Base-by-base conservation (phyloP, 2,888 invertebrate genomes). In the Anoplius nigerrimus region DNA sequence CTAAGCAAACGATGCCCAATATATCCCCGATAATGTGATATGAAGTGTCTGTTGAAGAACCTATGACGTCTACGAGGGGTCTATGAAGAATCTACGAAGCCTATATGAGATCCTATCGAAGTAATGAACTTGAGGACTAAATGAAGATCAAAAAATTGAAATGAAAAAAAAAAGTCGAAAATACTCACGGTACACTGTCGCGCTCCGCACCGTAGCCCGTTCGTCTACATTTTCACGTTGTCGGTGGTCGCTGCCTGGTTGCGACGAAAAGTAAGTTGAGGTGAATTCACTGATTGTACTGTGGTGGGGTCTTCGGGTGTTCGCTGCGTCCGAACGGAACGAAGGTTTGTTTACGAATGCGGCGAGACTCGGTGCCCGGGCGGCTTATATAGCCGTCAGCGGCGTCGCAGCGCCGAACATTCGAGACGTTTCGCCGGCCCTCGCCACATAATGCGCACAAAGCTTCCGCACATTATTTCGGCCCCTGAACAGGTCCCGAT, bases 171-270 rank as follows among this genome's bases (percentile, higher is more conserved):
- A 62, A 57, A 60, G 27, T 27, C 2, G 6, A 27, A 42, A 63
- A 79, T 78, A 82, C 88, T 77, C 80, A 87, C 88, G 86, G 87
- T 83, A 82, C 82, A 84, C 81, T 82, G 83, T 84, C 83, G 84
- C 87, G 86, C 84, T 82, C 87, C 86, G 86, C 84, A 84, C 85
- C 69, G 78, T 75, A 78, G 71, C 71, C 68, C 81, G 72, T 75
- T 75, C 66, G 84, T 87, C 87, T 88, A 88, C 87, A 88, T 88
- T 82, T 83, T 86, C 81, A 73, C 78, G 76, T 67, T 71, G 27
- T 69, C 59, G 76, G 80, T 77, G 76, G 80, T 81, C 82, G 68
- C 24, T 53, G 16, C 4, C 75, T 55, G 62, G 72, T 62, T 66
- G 75, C 69, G 78, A 75, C 79, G 73, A 74, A 78, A 70, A 72